These are phyloP conservation scores for Phengaris arion DNA, from an alignment of 2,888 invertebrate genomes.

Conservation along the genomic window DNA sequence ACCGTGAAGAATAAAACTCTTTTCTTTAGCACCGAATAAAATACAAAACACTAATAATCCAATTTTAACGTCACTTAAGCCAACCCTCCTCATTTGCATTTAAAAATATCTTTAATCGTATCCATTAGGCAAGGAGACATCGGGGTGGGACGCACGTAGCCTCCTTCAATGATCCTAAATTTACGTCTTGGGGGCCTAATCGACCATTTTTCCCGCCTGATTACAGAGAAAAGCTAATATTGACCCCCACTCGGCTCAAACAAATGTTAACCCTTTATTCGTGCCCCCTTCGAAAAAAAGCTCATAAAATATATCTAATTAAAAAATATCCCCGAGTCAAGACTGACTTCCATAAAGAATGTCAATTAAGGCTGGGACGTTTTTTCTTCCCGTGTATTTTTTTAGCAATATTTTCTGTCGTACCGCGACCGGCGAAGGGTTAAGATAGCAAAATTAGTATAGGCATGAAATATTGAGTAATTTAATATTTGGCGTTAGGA, in stretches of 20 bases:
- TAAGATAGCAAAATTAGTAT: constrained; percentile 79
- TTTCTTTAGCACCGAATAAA: constrained; percentile 22
- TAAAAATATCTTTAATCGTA: constrained; percentile 53
- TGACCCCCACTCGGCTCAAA: constrained; percentile 71
- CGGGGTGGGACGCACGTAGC: constrained; percentile 56
- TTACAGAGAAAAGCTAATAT: constrained; percentile 77
- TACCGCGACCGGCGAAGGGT: constrained; percentile 72
- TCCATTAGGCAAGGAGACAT: constrained; percentile 57
- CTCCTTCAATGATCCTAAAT: constrained; percentile 74
- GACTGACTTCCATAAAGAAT: constrained; percentile 80
- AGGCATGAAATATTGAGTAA: constrained; percentile 79
- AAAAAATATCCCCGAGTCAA: constrained; percentile 79
- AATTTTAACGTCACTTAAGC: constrained; percentile 29
- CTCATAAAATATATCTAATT: constrained; percentile 81
- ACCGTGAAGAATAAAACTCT: constrained; percentile 10
- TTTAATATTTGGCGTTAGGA: constrained; percentile 68
- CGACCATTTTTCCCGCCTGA: constrained; percentile 78
- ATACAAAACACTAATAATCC: constrained; percentile 30
- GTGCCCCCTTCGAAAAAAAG: constrained; percentile 75
- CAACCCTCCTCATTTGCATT: constrained; percentile 38
- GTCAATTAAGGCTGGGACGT: constrained; percentile 76
- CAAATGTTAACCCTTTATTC: constrained; percentile 79
- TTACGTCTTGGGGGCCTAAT: constrained; percentile 75
- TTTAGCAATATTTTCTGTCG: constrained; percentile 65
- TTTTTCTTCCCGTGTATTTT: constrained; percentile 56